Evolutionary conservation across 1,140 invertebrate genomes (phyloP).

Genomic region (Brachionus rotundiformis): DNA sequence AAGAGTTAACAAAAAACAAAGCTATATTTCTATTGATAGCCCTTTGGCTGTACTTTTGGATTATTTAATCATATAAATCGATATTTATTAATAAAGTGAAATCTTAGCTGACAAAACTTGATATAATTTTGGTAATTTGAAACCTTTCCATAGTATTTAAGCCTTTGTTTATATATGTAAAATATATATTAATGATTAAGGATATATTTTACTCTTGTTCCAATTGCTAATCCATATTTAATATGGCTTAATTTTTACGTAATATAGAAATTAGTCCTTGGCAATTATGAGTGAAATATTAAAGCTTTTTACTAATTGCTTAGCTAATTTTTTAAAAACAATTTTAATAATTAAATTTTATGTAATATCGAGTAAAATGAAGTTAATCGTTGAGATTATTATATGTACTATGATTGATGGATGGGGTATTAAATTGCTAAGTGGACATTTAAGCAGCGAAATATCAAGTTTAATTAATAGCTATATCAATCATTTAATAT

Average conservation of each 20-base stretch:
- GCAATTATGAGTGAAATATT: neutral
- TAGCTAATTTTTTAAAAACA: neutral
- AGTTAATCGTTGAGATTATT: neutral
- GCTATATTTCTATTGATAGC: neutral
- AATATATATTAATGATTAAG: too few relatives aligned
- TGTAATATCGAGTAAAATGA: neutral
- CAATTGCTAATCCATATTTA: neutral
- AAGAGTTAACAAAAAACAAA: neutral
- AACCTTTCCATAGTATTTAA: neutral
- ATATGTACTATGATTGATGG: neutral
- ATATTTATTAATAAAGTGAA: neutral
- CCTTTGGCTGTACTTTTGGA: neutral
- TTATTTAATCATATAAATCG: neutral
- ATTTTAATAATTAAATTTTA: neutral
- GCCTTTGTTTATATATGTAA: neutral
- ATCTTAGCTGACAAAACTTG: neutral
- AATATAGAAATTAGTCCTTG: neutral
- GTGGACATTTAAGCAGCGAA: neutral
- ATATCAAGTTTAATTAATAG: slow-evolving; percentile 17
- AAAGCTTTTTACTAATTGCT: neutral
- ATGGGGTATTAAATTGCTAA: neutral
- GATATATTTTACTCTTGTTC: neutral
- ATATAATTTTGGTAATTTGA: neutral
- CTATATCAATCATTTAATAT: neutral
- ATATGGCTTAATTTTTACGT: neutral